phyloP scores from a whole-genome alignment of 2,888 invertebrate genomes.

The Sepioteuthis lessoniana region DNA sequence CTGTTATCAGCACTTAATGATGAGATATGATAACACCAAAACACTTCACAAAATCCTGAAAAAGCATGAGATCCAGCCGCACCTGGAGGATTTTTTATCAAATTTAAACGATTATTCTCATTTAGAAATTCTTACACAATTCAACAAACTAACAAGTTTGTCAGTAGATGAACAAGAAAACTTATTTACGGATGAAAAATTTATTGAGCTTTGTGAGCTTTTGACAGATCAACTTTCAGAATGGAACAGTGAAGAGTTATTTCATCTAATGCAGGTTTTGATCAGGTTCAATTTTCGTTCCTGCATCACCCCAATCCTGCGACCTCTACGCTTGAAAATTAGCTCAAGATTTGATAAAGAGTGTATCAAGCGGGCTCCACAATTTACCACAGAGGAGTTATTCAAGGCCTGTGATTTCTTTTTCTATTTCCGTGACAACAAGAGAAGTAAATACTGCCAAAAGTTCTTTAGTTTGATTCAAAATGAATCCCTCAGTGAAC shows the following conservation, averaged over 20 bases:
- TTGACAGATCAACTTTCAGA: not conserved
- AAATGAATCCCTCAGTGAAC: not conserved
- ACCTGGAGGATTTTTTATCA: not conserved
- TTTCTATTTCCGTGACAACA: not conserved
- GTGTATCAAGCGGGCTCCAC: not conserved
- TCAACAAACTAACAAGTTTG: not conserved
- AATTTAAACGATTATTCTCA: not conserved
- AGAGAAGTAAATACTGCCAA: not conserved
- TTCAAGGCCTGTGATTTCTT: slow-evolving; percentile 36
- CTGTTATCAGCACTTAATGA: not conserved
- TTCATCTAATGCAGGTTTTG: slow-evolving; percentile 8
- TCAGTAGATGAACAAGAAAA: not conserved
- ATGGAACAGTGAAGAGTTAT: not conserved
- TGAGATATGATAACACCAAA: not conserved
- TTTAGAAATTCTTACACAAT: not conserved
- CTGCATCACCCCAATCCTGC: not conserved
- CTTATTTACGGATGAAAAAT: not conserved
- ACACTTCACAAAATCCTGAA: not conserved
- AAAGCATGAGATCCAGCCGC: not conserved
- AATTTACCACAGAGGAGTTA: not conserved
- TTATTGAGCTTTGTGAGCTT: not conserved
- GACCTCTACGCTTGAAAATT: not conserved
- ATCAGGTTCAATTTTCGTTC: not conserved
- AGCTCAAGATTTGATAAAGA: not conserved
- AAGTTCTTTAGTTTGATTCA: not conserved